phyloP scores from a whole-genome alignment of 2,113 vertebrate species.

The Dendrocopos noguchii region DNA sequence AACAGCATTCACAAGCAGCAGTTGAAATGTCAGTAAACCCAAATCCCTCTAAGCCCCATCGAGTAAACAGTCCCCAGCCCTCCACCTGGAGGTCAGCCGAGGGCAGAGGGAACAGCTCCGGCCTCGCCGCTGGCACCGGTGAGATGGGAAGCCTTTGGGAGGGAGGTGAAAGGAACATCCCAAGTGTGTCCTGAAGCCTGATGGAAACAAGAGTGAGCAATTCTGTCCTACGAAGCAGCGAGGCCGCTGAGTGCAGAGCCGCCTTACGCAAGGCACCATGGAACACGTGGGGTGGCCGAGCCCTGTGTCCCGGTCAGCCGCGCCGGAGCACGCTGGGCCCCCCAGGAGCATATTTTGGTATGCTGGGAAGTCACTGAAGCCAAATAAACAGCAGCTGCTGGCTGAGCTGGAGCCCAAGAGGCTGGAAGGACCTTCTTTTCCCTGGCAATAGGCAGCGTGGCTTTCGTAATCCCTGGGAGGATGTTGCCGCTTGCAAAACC shows the following conservation, averaged over 20 bases:
- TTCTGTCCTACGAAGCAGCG: not conserved
- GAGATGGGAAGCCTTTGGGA: not conserved
- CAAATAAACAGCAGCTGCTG: constrained; percentile 20
- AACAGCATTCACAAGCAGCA: not conserved
- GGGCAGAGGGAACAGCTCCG: not conserved
- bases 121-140: fast-evolving
- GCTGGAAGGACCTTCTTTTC: not conserved
- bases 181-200: not conserved
- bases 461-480: not conserved
- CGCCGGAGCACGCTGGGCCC: not conserved
- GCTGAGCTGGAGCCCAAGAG: not conserved
- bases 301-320: fast-evolving
- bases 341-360: not conserved
- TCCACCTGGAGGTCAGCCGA: fast-evolving
- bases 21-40: not conserved
- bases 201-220: not conserved
- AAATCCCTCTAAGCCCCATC: not conserved
- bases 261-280: not conserved
- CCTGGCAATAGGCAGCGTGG: not conserved
- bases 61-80: not conserved
- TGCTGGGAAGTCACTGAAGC: not conserved
- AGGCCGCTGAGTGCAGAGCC: not conserved
- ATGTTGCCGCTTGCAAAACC: not conserved
- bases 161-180: not conserved
- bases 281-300: not conserved